Evolutionary conservation across 2,888 invertebrate species (phyloP), one percentile per base, ranked within the genome.

Genomic region (Parnassius orleans): DNA sequence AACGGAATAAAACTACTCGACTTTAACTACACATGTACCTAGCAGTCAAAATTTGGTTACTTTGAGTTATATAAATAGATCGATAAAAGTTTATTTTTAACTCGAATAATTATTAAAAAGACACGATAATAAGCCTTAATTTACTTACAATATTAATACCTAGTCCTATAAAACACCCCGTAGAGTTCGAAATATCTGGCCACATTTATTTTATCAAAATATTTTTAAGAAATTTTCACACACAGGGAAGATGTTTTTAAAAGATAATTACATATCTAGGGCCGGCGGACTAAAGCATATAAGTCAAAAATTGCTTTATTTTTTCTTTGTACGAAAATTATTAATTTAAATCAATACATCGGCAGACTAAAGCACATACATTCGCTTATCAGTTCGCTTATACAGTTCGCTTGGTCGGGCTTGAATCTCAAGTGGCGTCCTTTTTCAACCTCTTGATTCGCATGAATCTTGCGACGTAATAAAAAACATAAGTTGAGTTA

Each of bases 51-150:
- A 52, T 63, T 59, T 59, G 52, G 55, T 63, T 63, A 63, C 46
- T 59, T 54, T 33, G n/a, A 50, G 46, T 59, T 54, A 44, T 52
- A 66, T 66, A 65, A 61, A 62, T 58, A 33, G 33, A 48, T 53
- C 60, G 33, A 57, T 60, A 41, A 46, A 52, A 43, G 58, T 57
- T 65, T 64, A 67, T 60, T 61, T 51, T 33, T 33, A 7, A 33
- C 33, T 33, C 46, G 42, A 55, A 51, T 47, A 60, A 60, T 61
- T 57, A 55, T 57, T 64, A 61, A 64, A 66, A 68, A 68, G 65
- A 65, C 68, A 66, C 66, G 53, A 52, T 33, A 63, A 54, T 64
- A 61, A 60, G 65, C 63, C 63, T 61, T 64, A 63, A 50, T 55
- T 58, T 53, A 57, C 60, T 59, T 58, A n/a, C 14, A 10, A 51